phyloP scores from a whole-genome alignment of 2,888 invertebrate species.

The Cantharis rufa region DNA sequence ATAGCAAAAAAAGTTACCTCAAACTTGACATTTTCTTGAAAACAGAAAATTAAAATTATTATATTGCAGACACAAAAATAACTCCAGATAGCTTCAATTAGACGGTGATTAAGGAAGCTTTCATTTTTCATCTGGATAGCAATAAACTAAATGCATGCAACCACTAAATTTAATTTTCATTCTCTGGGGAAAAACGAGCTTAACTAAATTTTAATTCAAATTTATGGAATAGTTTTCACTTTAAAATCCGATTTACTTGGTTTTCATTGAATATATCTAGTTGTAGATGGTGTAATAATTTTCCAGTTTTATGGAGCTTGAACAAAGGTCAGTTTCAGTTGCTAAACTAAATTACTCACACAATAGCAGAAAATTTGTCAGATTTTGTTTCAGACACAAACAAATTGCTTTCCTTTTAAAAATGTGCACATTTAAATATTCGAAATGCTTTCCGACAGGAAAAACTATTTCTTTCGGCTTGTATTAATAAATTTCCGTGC shows the following conservation, averaged over 20 bases:
- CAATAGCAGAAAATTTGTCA: not conserved
- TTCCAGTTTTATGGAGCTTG: not conserved
- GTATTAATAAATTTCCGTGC: constrained; percentile 13
- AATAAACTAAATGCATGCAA: not conserved
- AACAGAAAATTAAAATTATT: not conserved
- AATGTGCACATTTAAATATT: not conserved
- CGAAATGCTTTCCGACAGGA: not conserved
- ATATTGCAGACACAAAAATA: not conserved
- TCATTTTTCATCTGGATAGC: not conserved
- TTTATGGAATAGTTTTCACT: not conserved
- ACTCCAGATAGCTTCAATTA: not conserved
- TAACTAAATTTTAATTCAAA: not conserved
- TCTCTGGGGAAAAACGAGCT: not conserved
- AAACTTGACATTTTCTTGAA: not conserved
- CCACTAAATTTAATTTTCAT: not conserved
- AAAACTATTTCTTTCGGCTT: not conserved
- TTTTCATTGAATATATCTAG: not conserved
- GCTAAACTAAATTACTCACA: not conserved
- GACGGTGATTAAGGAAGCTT: not conserved
- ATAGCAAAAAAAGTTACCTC: no score
- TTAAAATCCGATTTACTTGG: not conserved
- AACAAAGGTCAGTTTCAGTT: not conserved
- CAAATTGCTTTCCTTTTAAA: not conserved
- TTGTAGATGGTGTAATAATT: not conserved
- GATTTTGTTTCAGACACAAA: not conserved